phyloP scores from a whole-genome alignment of 2,113 vertebrate genomes.

The Propithecus coquereli region DNA sequence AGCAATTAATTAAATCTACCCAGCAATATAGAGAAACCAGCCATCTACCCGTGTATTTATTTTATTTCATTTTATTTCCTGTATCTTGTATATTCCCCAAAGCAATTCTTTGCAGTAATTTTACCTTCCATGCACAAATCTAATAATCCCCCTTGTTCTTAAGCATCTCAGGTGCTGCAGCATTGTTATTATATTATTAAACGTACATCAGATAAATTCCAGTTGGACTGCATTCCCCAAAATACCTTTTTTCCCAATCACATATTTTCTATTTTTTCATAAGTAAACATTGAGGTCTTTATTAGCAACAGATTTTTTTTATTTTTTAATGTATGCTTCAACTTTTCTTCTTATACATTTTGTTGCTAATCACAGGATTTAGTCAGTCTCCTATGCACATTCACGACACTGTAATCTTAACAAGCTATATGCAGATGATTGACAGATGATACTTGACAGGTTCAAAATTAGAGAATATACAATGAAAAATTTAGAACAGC shows the following conservation, averaged over 20 bases:
- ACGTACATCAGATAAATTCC: conserved; percentile 77
- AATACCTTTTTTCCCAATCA: conserved; percentile 41
- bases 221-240: conserved; percentile 35
- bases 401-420: conserved; percentile 61
- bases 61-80: conserved; percentile 77
- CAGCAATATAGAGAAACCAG: conserved; percentile 73
- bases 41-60: conserved; percentile 77
- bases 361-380: conserved; percentile 58
- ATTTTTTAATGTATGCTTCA: conserved; percentile 5
- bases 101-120: conserved; percentile 68
- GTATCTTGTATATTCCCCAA: conserved; percentile 67
- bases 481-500: conserved; percentile 67
- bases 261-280: conserved; percentile 42
- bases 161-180: conserved; percentile 24
- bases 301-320: neutral
- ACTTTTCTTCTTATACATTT: conserved; percentile 25
- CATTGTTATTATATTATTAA: conserved; percentile 79
- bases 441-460: conserved; percentile 71
- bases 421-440: conserved; percentile 67
- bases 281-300: conserved; percentile 53
- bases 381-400: conserved; percentile 52
- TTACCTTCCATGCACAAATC: conserved; percentile 73
- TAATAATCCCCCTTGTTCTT: conserved; percentile 76
- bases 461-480: conserved; percentile 72
- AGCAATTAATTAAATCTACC: conserved; percentile 82